Conservation (phyloP, 2,797 vertebrate genomes). For the Eulemur rubriventer region DNA sequence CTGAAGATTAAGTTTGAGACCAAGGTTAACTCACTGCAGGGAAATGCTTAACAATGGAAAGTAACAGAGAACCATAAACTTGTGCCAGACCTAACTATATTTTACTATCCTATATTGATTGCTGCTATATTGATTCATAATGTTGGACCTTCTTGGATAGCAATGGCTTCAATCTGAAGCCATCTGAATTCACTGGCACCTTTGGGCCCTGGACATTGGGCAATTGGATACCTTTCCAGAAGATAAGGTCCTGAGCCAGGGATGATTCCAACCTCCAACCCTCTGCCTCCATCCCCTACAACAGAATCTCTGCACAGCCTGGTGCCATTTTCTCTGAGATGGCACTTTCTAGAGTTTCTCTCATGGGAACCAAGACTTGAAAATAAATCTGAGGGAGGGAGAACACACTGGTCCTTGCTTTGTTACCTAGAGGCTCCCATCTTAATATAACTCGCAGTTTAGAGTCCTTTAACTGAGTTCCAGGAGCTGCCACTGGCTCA, state of each 20-base stretch:
- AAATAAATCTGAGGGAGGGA: constrained; percentile 1
- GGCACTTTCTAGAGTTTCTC: not conserved
- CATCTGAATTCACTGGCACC: not conserved
- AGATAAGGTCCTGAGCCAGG: not conserved
- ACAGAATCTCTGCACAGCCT: not conserved
- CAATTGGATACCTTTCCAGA: not conserved
- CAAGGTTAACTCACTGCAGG: not conserved
- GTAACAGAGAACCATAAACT: not conserved
- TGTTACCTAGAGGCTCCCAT: not conserved
- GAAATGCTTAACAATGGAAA: not conserved
- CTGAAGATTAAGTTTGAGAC: not conserved
- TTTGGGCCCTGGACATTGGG: not conserved
- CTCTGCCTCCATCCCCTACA: not conserved
- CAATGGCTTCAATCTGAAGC: not conserved
- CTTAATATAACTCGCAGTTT: not conserved
- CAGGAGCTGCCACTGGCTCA: not conserved
- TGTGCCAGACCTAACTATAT: not conserved
- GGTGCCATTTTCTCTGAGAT: not conserved
- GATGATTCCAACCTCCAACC: not conserved
- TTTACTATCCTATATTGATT: not conserved
- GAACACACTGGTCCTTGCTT: not conserved
- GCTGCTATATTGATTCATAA: not conserved
- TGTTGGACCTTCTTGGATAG: not conserved
- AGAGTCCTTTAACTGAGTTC: not conserved
- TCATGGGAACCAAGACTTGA: not conserved